phyloP scores from a whole-genome alignment of 1,140 invertebrate genomes.

The Euura lappo region DNA sequence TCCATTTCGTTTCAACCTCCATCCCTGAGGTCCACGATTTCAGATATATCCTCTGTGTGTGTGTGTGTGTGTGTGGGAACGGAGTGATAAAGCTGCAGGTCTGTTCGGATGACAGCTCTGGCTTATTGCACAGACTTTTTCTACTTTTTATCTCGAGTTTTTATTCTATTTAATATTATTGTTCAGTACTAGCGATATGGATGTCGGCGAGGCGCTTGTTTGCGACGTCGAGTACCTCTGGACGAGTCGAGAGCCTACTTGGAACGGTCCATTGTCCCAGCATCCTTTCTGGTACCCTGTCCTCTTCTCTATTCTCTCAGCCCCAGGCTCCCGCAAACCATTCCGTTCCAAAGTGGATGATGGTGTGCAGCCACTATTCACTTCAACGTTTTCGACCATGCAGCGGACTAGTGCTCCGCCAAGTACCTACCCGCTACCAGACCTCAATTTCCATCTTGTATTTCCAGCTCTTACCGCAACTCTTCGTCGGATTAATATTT shows the following conservation, averaged over 20 bases:
- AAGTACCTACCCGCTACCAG: too few species aligned
- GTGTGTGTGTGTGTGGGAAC: too few species aligned
- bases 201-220: constrained; percentile 37
- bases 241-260: constrained; percentile 25
- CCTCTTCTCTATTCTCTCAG: neutral
- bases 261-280: constrained; percentile 38
- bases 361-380: neutral
- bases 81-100: too few species aligned
- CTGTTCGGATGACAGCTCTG: too few species aligned
- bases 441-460: too few species aligned
- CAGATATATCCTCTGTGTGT: too few species aligned
- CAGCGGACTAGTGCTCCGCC: too few species aligned
- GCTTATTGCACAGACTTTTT: too few species aligned
- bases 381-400: neutral
- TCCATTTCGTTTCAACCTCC: neutral
- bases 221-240: constrained; percentile 40
- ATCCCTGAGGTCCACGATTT: neutral
- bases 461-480: too few species aligned
- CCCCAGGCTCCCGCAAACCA: too few species aligned
- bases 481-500: neutral
- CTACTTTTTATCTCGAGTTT: too few species aligned
- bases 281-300: neutral
- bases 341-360: neutral
- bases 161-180: too few species aligned
- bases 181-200: neutral